phyloP scores from a whole-genome alignment of 92 coral and sea anemone genomes.

The Epizoanthus scotinus region DNA sequence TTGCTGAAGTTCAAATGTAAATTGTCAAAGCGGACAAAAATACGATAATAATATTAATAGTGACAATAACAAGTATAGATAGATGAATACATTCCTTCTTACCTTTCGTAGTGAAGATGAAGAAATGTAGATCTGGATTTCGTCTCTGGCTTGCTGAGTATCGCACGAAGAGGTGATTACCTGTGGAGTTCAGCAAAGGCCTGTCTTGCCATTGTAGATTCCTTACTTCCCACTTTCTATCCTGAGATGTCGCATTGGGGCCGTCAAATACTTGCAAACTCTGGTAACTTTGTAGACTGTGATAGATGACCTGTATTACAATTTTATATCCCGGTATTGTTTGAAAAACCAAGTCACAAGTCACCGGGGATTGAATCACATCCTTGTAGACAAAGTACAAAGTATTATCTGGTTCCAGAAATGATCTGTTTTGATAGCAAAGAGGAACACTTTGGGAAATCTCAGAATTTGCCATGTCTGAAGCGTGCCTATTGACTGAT shows the following conservation, averaged over 20 bases:
- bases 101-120: conserved; percentile 64
- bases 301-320: conserved; percentile 44
- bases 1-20: too few relatives aligned
- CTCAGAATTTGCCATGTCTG: conserved; percentile 46
- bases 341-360: conserved; percentile 45
- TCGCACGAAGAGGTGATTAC: conserved; percentile 25
- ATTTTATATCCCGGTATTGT: conserved; percentile 56
- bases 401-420: conserved; percentile 28
- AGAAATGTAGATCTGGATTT: conserved; percentile 18
- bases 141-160: conserved; percentile 5
- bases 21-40: too few relatives aligned
- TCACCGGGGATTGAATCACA: neutral
- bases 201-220: conserved; percentile 38
- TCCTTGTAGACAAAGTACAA: conserved; percentile 26
- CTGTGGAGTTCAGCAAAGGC: conserved; percentile 41
- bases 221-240: conserved; percentile 35
- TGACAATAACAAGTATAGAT: too few relatives aligned
- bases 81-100: neutral
- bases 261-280: conserved; percentile 46
- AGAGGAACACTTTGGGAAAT: conserved; percentile 16
- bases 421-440: conserved; percentile 48
- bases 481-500: conserved; percentile 17
- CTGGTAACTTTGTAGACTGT: neutral
- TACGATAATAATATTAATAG: too few relatives aligned
- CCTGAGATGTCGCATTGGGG: conserved; percentile 5